Percentiles rank a stretch among this genome's conserved stretches.
Conservation (phyloP, 2,113 vertebrate genomes). For the Gobio gobio region DNA sequence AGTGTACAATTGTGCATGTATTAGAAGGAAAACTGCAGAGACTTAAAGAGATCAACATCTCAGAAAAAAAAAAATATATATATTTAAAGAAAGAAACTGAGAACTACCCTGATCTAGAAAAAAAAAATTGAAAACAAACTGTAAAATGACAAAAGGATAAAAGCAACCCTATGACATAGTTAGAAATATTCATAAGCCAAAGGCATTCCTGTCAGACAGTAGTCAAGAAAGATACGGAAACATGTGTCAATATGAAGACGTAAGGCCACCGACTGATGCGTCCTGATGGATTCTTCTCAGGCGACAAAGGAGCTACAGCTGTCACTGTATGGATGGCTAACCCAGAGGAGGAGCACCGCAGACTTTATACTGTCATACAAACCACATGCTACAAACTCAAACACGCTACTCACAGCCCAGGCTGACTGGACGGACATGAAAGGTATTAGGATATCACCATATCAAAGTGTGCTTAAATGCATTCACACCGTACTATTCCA, state of each 20-base stretch:
- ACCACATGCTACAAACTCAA: constrained; percentile 43
- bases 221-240: not conserved
- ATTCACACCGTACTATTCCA: constrained; percentile 22
- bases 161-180: not conserved
- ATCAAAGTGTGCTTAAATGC: constrained; percentile 58
- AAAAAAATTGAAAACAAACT: not conserved
- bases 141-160: constrained; percentile 20
- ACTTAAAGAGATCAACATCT: no score
- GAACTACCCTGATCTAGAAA: not conserved
- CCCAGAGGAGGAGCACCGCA: constrained; percentile 12
- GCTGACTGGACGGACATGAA: constrained; percentile 46
- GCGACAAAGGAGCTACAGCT: constrained; percentile 39
- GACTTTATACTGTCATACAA: constrained; percentile 39
- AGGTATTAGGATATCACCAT: constrained; percentile 58
- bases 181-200: not conserved
- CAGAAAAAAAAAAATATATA: not conserved
- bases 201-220: constrained; percentile 15
- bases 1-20: not conserved
- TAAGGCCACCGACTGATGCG: not conserved
- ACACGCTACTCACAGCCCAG: constrained; percentile 19
- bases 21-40: not conserved
- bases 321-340: constrained; percentile 35
- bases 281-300: constrained; percentile 33
- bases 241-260: constrained; percentile 29
- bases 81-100: no score